Evolutionary conservation across 2,888 invertebrate genomes (phyloP).

Genomic region (Rotaria socialis): DNA sequence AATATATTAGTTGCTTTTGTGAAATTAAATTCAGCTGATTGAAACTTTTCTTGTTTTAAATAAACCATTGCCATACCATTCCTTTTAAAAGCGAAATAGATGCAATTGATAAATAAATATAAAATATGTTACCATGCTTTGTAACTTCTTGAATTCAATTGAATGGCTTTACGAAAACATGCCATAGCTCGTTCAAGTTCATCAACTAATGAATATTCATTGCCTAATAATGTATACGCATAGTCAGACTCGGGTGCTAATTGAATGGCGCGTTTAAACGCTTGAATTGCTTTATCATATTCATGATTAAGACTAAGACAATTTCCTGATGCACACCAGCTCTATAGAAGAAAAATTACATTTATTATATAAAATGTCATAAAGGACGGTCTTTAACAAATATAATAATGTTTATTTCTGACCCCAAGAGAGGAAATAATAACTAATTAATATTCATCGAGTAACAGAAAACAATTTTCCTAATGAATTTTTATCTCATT

Average conservation of each 20-base stretch:
- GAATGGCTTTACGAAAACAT: slow-evolving; percentile 84
- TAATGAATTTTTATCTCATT: no score
- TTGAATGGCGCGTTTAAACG: slow-evolving; percentile 86
- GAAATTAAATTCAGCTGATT: slow-evolving; percentile 83
- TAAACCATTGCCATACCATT: slow-evolving; percentile 88
- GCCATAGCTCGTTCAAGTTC: slow-evolving; percentile 91
- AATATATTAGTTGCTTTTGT: slow-evolving; percentile 83
- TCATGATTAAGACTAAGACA: slow-evolving; percentile 95
- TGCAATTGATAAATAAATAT: no score
- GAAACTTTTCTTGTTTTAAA: slow-evolving; percentile 90
- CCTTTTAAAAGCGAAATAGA: neutral
- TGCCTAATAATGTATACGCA: slow-evolving; percentile 89
- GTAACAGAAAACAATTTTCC: no score
- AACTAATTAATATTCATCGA: no score
- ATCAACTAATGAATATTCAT: slow-evolving; percentile 91
- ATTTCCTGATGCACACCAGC: slow-evolving; percentile 94
- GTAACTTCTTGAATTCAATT: slow-evolving; percentile 86
- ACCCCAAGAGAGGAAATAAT: no score
- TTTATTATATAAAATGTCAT: no score
- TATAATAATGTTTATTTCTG: no score
- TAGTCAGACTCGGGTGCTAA: slow-evolving; percentile 87
- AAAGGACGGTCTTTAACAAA: neutral
- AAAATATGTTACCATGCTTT: slow-evolving; percentile 86
- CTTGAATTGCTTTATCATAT: slow-evolving; percentile 92
- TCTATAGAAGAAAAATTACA: slow-evolving; percentile 62